phyloP scores from a whole-genome alignment of 2,113 vertebrate genomes.

The Synchiropus splendidus region DNA sequence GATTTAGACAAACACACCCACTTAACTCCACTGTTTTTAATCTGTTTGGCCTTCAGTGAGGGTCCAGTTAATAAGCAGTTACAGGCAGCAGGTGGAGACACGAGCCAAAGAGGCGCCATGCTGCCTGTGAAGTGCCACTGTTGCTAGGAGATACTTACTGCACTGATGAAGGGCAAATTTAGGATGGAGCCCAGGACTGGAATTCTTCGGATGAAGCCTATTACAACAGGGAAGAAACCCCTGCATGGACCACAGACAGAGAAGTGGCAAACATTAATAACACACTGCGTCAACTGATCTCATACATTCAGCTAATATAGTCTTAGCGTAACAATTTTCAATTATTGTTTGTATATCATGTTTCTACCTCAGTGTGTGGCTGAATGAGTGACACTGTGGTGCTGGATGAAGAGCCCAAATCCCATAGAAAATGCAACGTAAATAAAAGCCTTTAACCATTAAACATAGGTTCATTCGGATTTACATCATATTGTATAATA shows the following conservation, averaged over 20 bases:
- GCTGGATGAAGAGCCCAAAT: too few relatives aligned
- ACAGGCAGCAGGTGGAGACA: conserved; percentile 6
- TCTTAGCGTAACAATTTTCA: not conserved
- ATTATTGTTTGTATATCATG: not conserved
- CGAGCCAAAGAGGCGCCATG: conserved; percentile 16
- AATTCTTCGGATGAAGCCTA: conserved; percentile 95
- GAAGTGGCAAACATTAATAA: not conserved
- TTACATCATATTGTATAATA: too few relatives aligned
- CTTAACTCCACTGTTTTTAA: not conserved
- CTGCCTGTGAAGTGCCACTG: conserved; percentile 5
- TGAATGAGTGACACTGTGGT: too few relatives aligned
- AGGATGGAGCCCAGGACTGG: conserved; percentile 91
- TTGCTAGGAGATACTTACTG: conserved; percentile 70
- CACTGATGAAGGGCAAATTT: conserved; percentile 94
- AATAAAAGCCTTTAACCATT: too few relatives aligned
- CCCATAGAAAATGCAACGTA: too few relatives aligned
- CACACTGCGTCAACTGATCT: not conserved
- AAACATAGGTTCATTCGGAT: too few relatives aligned
- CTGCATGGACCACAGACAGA: conserved; percentile 48
- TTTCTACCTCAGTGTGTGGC: not conserved
- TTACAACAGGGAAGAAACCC: conserved; percentile 93
- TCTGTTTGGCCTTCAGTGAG: not conserved
- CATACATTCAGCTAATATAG: not conserved
- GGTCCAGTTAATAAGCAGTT: too few relatives aligned
- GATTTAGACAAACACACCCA: not conserved